phyloP scores from a whole-genome alignment of 64 coral and sea anemone species.

The Acropora tenuis region DNA sequence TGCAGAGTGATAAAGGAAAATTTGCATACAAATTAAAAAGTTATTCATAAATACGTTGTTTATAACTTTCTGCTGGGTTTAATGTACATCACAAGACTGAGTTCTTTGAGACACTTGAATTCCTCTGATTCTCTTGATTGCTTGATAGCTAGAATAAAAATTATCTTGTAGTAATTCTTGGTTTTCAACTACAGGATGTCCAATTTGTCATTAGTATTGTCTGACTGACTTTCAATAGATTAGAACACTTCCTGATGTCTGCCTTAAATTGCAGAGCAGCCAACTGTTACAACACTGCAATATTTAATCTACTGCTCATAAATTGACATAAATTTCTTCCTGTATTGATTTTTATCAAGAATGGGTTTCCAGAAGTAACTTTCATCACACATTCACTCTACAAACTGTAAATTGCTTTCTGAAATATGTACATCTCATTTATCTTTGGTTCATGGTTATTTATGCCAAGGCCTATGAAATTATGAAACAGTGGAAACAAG shows the following conservation, averaged over 20 bases:
- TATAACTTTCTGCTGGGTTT: neutral
- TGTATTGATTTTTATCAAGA: neutral
- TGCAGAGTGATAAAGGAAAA: neutral
- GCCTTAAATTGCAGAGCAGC: neutral
- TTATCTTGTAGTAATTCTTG: neutral
- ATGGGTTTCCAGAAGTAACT: no score
- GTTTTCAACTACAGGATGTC: neutral
- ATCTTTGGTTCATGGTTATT: neutral
- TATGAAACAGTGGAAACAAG: neutral
- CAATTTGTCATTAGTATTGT: neutral
- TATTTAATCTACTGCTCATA: neutral
- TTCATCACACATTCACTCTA: no score
- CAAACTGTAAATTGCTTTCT: neutral
- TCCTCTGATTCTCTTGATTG: neutral
- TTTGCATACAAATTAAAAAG: slow-evolving; percentile 32
- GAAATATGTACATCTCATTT: neutral
- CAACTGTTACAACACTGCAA: neutral
- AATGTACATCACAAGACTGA: neutral
- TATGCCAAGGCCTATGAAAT: neutral
- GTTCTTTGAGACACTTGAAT: neutral
- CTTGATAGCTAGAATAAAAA: no score
- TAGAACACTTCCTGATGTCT: neutral
- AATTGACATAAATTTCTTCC: neutral
- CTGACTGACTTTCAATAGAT: neutral
- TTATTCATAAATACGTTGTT: neutral